These are phyloP conservation scores for Epizoanthus illoricatus DNA, from an alignment of 92 coral and sea anemone species.

Conservation along the genomic window DNA sequence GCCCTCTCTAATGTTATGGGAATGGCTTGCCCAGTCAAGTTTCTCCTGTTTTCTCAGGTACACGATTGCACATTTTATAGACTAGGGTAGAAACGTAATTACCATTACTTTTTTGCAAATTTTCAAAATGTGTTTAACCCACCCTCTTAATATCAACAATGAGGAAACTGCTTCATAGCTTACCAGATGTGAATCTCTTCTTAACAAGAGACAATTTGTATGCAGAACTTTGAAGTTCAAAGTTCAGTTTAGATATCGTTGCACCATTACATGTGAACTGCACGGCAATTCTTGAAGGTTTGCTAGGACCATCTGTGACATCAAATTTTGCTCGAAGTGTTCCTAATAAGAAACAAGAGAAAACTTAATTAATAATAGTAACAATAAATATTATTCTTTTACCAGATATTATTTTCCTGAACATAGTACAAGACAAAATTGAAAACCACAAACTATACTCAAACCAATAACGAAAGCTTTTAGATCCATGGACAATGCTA, in stretches of 20 bases:
- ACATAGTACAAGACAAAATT: too few species aligned
- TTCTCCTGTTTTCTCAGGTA: too few species aligned
- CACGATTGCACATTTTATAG: too few species aligned
- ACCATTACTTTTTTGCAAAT: not conserved
- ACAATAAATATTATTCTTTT: too few species aligned
- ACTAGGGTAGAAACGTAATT: too few species aligned
- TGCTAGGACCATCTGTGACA: constrained; percentile 84
- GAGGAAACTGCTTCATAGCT: not conserved
- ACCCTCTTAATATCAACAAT: too few species aligned
- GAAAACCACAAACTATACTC: too few species aligned
- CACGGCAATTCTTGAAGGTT: constrained; percentile 88
- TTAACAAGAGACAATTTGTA: constrained; percentile 96
- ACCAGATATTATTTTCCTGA: not conserved
- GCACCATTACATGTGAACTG: constrained; percentile 95
- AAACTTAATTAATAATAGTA: not conserved
- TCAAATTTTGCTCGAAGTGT: constrained; percentile 86
- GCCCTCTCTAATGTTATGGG: too few species aligned
- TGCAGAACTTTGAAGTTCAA: constrained; percentile 85
- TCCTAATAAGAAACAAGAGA: constrained; percentile 41
- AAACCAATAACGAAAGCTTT: too few species aligned
- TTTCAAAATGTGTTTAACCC: not conserved
- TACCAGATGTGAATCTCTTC: constrained; percentile 81
- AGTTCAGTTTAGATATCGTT: constrained; percentile 90
- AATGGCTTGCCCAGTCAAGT: too few species aligned
- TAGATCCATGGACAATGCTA: too few species aligned